phyloP scores from a whole-genome alignment of 2,797 vertebrate genomes.

The Lemur catta region DNA sequence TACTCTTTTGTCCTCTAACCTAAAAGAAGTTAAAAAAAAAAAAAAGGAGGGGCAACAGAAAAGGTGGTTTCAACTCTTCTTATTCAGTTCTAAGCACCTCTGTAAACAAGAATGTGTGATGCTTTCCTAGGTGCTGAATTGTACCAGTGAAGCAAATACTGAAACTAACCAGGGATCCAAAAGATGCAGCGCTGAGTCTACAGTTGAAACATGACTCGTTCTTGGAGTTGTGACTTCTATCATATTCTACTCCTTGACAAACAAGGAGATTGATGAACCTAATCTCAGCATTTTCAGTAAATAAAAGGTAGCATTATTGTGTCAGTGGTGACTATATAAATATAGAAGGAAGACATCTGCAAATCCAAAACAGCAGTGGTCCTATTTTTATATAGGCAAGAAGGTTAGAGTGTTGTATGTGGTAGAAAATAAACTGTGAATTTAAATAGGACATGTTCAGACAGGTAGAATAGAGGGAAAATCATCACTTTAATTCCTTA shows the following conservation, averaged over 20 bases:
- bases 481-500: neutral
- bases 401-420: neutral
- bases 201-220: neutral
- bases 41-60: neutral
- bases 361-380: neutral
- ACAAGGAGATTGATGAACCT: neutral
- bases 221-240: neutral
- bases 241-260: neutral
- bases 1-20: neutral
- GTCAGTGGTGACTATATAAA: neutral
- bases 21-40: neutral
- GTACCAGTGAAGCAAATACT: neutral
- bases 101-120: neutral
- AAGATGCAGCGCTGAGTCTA: neutral
- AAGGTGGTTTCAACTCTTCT: neutral
- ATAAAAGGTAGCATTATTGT: neutral
- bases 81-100: neutral
- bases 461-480: neutral
- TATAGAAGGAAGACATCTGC: neutral
- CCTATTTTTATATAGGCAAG: neutral
- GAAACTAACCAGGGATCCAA: neutral
- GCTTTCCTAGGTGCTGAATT: neutral
- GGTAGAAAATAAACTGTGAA: neutral
- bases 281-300: neutral
- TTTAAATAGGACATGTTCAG: constrained; percentile 28